Conservation (phyloP, 1,140 invertebrate genomes). For the Hormaphis cornu region DNA sequence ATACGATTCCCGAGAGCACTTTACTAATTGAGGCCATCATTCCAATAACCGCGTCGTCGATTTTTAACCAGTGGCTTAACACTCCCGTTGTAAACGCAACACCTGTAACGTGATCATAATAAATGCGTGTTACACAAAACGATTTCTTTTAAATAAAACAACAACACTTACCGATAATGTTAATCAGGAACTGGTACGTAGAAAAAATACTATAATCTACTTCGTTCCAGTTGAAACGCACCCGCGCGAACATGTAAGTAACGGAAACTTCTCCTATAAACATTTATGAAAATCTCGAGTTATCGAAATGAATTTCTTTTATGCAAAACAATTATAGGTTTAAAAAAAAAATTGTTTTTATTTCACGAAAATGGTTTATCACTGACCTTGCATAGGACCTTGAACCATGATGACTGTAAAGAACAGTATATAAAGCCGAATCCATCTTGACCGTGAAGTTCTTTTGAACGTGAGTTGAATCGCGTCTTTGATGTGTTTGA, state of each 20-base stretch:
- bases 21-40: slow-evolving; percentile 68
- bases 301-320: too few relatives aligned
- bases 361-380: too few relatives aligned
- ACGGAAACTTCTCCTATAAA: slow-evolving; percentile 68
- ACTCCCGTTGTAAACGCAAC: slow-evolving; percentile 65
- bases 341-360: too few relatives aligned
- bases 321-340: too few relatives aligned
- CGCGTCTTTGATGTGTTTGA: slow-evolving; percentile 60
- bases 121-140: background rate
- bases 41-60: slow-evolving; percentile 69
- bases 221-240: slow-evolving; percentile 75
- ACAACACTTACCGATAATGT: slow-evolving; percentile 56
- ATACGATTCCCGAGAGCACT: slow-evolving; percentile 66
- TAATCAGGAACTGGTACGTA: slow-evolving; percentile 67
- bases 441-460: slow-evolving; percentile 57
- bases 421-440: slow-evolving; percentile 63
- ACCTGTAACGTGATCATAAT: slow-evolving; percentile 46
- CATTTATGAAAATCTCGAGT: too few relatives aligned
- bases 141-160: slow-evolving; percentile 51
- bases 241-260: slow-evolving; percentile 67
- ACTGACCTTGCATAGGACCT: slow-evolving; percentile 66
- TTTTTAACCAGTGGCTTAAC: slow-evolving; percentile 65
- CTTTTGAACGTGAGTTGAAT: slow-evolving; percentile 64
- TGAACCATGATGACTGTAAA: slow-evolving; percentile 71
- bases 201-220: slow-evolving; percentile 74